Evolutionary conservation across 2,888 invertebrate species (phyloP).

Genomic region (Drosophila greeni): DNA sequence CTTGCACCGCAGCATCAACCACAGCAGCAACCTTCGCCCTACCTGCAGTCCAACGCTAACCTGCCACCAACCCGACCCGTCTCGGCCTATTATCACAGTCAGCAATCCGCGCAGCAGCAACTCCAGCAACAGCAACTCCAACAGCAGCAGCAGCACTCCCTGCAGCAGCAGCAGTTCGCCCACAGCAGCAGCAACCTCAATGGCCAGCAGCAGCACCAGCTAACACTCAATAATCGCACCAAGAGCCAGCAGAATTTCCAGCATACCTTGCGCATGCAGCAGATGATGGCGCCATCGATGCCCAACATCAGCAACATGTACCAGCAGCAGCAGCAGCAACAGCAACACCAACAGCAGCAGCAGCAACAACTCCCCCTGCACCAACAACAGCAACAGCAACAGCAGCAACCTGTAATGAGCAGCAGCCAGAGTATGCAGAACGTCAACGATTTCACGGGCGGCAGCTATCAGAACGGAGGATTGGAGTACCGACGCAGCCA

Average conservation of each 20-base stretch:
- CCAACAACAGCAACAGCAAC: conserved; percentile 51
- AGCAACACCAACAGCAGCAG: conserved; percentile 60
- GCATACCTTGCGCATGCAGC: conserved; percentile 77
- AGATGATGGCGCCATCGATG: conserved; percentile 79
- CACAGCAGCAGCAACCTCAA: conserved; percentile 77
- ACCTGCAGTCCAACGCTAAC: conserved; percentile 63
- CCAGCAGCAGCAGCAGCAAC: conserved; percentile 70
- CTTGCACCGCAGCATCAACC: conserved; percentile 71
- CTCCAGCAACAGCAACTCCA: conserved; percentile 69
- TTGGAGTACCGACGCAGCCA: conserved; percentile 68
- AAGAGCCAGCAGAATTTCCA: conserved; percentile 75
- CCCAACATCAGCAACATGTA: conserved; percentile 78
- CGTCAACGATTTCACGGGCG: conserved; percentile 71
- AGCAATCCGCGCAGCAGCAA: conserved; percentile 66
- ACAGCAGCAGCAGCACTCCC: conserved; percentile 64
- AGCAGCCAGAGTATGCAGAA: conserved; percentile 79
- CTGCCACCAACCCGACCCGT: conserved; percentile 76
- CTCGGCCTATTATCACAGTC: conserved; percentile 78
- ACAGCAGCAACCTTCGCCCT: conserved; percentile 59
- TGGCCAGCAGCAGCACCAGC: conserved; percentile 65
- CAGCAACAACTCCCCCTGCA: conserved; percentile 59
- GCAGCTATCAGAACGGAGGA: conserved; percentile 61
- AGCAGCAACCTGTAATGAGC: conserved; percentile 65
- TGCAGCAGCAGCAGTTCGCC: conserved; percentile 73
- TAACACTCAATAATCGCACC: conserved; percentile 71